A percentile compares a stretch with the other conserved stretches of the same genome.
These are phyloP conservation scores for Dynastes tityus DNA, from an alignment of 2,888 invertebrate genomes.

Conservation along the genomic window DNA sequence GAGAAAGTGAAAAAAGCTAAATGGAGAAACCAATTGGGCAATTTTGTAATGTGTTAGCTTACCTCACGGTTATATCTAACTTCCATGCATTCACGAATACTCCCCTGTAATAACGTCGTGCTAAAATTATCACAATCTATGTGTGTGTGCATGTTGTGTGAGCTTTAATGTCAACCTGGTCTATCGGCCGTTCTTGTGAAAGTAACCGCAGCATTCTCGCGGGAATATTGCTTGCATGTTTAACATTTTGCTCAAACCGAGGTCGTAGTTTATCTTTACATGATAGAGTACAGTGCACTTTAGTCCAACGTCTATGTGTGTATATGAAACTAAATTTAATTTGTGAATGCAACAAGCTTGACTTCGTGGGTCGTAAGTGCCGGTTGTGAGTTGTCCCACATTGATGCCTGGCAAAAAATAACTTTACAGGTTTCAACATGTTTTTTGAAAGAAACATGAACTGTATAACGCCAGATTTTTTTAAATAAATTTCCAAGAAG, in stretches of 20 bases:
- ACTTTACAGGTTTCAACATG: background rate
- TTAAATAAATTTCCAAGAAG: too few species aligned
- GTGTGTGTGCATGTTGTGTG: background rate
- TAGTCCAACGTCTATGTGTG: slow-evolving; percentile 3
- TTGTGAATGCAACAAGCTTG: background rate
- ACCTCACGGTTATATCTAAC: background rate
- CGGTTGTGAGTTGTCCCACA: background rate
- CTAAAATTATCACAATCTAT: slow-evolving; percentile 16
- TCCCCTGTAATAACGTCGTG: background rate
- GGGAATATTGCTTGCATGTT: slow-evolving; percentile 30
- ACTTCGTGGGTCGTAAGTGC: background rate
- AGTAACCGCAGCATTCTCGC: slow-evolving; percentile 28
- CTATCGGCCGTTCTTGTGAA: slow-evolving; percentile 15
- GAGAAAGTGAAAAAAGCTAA: background rate
- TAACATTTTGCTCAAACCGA: slow-evolving; percentile 40
- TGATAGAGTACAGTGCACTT: slow-evolving; percentile 18
- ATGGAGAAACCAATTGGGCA: background rate
- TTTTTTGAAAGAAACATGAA: background rate
- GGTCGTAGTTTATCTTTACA: slow-evolving; percentile 19
- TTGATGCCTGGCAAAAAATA: background rate
- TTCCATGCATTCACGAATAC: background rate
- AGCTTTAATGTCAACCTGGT: slow-evolving; percentile 15
- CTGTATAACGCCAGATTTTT: background rate
- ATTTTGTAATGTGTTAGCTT: background rate
- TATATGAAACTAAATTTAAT: background rate